Percentiles rank a stretch among this genome's conserved stretches.
phyloP scores from a whole-genome alignment of 2,113 vertebrate species.

The Anoura caudifer region DNA sequence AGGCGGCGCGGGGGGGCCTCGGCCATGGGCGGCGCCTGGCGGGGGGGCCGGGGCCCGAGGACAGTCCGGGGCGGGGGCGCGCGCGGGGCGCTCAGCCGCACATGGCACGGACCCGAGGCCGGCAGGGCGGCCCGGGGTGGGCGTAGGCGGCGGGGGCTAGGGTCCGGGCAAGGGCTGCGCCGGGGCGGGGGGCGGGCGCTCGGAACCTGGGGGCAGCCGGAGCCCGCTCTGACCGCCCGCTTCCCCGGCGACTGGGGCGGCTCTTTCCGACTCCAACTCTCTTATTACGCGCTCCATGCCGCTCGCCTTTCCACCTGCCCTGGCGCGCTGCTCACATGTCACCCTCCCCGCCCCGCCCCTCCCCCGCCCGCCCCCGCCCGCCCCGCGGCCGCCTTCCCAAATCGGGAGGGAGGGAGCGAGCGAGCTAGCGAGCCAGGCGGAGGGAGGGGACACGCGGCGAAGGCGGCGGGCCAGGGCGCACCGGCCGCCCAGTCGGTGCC shows the following conservation, averaged over 20 bases:
- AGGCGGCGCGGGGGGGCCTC: conserved; percentile 74
- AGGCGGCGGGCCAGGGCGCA: background rate
- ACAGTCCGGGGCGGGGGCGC: conserved; percentile 7
- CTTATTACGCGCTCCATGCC: conserved; percentile 77
- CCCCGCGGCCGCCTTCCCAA: conserved; percentile 65
- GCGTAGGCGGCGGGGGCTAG: conserved; percentile 48
- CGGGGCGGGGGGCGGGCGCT: conserved; percentile 52
- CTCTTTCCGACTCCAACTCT: conserved; percentile 67
- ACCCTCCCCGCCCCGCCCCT: conserved; percentile 51
- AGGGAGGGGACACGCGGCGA: background rate
- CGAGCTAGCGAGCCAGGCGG: background rate
- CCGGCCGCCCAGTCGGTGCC: background rate
- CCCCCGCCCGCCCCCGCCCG: conserved; percentile 58
- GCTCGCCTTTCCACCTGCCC: conserved; percentile 76
- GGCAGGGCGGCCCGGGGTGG: conserved; percentile 18
- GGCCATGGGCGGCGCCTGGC: conserved; percentile 63
- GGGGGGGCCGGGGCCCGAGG: conserved; percentile 28
- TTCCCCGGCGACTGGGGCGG: conserved; percentile 55
- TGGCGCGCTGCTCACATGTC: conserved; percentile 73
- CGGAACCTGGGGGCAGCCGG: conserved; percentile 64
- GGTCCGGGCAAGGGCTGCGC: conserved; percentile 30
- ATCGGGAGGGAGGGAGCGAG: conserved; percentile 68
- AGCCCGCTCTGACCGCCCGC: conserved; percentile 66
- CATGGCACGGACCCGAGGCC: conserved; percentile 58
- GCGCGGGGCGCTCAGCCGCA: conserved; percentile 39